phyloP scores from a whole-genome alignment of 2,888 invertebrate genomes.

The Dryobotodes eremita region DNA sequence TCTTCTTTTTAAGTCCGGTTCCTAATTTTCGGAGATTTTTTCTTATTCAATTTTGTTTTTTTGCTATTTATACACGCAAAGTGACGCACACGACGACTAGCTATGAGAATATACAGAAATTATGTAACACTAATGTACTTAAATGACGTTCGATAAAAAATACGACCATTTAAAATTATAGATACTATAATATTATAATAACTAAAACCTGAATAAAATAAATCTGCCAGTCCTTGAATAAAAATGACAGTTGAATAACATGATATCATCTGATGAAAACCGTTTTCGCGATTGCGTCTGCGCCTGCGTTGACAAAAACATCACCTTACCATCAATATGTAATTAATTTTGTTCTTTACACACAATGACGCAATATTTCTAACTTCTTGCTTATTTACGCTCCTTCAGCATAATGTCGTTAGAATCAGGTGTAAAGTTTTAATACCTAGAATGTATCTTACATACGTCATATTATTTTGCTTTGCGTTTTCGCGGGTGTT shows the following conservation, averaged over 20 bases:
- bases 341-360: conserved; percentile 44
- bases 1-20: neutral
- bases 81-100: neutral
- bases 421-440: conserved; percentile 14
- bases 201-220: conserved; percentile 18
- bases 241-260: conserved; percentile 19
- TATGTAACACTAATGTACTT: neutral
- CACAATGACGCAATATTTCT: conserved; percentile 72
- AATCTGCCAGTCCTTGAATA: conserved; percentile 33
- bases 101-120: conserved; percentile 14
- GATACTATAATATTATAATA: conserved; percentile 3
- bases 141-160: neutral
- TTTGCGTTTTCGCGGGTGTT: neutral
- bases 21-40: conserved; percentile 21
- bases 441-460: neutral
- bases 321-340: conserved; percentile 35
- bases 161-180: conserved; percentile 12
- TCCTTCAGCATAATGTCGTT: conserved; percentile 29
- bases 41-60: neutral
- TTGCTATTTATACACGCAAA: neutral
- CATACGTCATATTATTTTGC: neutral
- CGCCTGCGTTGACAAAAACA: conserved; percentile 50
- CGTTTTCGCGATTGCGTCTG: conserved; percentile 71
- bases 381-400: conserved; percentile 58
- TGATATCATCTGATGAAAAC: conserved; percentile 71